These are phyloP conservation scores for Plagiodera versicolora DNA, from an alignment of 2,888 invertebrate species.

Conservation along the genomic window DNA sequence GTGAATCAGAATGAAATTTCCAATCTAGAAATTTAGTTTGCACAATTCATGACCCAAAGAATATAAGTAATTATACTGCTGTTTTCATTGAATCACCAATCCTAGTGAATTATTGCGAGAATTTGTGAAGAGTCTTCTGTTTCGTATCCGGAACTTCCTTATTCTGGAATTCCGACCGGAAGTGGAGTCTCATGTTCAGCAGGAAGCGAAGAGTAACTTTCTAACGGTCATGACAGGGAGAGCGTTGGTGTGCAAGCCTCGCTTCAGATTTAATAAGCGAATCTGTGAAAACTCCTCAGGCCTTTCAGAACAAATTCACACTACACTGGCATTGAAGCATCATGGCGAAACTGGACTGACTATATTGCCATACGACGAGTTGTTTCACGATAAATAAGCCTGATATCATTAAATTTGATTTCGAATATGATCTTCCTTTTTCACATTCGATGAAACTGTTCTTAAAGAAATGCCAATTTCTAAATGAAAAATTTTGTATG, in stretches of 20 bases:
- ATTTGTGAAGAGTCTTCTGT: background rate
- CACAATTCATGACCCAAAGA: no score
- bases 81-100: no score
- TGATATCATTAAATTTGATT: no score
- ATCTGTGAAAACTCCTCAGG: conserved; percentile 28
- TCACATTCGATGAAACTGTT: no score
- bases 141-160: background rate
- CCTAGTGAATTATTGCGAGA: no score
- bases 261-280: conserved; percentile 32
- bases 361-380: background rate
- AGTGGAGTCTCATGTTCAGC: conserved; percentile 27
- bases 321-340: conserved; percentile 22
- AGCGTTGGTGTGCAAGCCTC: conserved; percentile 32
- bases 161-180: conserved; percentile 15
- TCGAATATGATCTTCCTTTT: no score
- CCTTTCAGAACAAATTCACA: conserved; percentile 35
- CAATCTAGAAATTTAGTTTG: no score
- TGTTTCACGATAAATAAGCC: background rate
- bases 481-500: no score
- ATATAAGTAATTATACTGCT: no score
- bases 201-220: conserved; percentile 33
- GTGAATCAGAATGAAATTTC: no score
- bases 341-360: background rate
- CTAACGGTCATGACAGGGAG: conserved; percentile 28
- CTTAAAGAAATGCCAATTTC: no score